Evolutionary conservation across 2,888 invertebrate species (phyloP), one percentile per base, ranked within the genome.

Genomic region (Rhagium mordax): DNA sequence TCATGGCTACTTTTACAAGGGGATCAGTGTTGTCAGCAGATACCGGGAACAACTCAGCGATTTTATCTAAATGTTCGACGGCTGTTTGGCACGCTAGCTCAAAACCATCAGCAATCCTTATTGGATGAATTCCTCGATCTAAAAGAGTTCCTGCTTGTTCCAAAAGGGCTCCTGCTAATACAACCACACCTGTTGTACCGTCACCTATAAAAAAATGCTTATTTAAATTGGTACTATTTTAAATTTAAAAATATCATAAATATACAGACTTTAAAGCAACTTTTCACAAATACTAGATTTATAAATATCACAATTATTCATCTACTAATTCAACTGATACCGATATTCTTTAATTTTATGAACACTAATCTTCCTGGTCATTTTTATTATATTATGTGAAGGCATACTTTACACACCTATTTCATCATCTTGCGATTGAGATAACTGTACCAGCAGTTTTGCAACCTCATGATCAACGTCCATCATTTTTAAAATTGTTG

Each of bases 371-470:
- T n/a, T n/a, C n/a, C n/a, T n/a, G n/a, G n/a, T n/a, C n/a, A n/a
- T n/a, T n/a, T n/a, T n/a, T n/a, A n/a, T n/a, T n/a, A n/a, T n/a
- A n/a, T n/a, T n/a, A n/a, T n/a, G n/a, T n/a, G n/a, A 24, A 24
- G 6, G 6, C 24, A 24, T 13, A n/a, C n/a, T n/a, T 27, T 15
- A 68, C 59, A 66, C 78, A 82, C 85, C 87, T 83, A 99, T 98
- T 90, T 99, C 99, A 89, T 99, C 98, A 87, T 99, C 99, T 88
- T 99, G 99, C 70, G 98, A 98, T 88, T 99, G 98, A 24, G 98
- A 98, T 72, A 99, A 88, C 87, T 99, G 98, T 21, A 99, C 99
- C 93, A 99, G 94, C 62, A 99, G 90, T 87, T 98, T 99, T 47
- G 98, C 99, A 81, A 99, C 97, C 91, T 98, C 96, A 87, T 99